Evolutionary conservation across 2,888 invertebrate species (phyloP), one percentile per base, ranked within the genome.

Genomic region (Pyralis farinalis): DNA sequence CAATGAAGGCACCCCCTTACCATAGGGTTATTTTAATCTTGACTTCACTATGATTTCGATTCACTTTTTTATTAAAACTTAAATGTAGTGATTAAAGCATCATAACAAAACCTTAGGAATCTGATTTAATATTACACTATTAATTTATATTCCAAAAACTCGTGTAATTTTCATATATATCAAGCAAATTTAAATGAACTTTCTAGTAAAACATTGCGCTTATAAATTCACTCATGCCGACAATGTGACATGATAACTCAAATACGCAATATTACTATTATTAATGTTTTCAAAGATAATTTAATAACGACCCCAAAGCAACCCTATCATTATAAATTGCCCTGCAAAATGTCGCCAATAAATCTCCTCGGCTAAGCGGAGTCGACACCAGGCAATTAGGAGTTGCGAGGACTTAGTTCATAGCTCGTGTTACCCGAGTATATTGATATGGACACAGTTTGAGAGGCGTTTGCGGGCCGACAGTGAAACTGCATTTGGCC

Each of bases 401-500:
- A 70, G 67, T 64, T 62, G 51, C 53, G 49, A 56, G 66, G 66
- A 74, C 69, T 70, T 71, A 63, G 62, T 67, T 60, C 58, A 58
- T 55, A 47, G 58, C 56, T 49, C 46, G 53, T 63, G 65, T 69
- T 65, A 69, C 58, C 57, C 65, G 56, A 47, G 54, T 62, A 51
- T 50, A 40, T 47, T 37, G 38, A 37, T 40, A 33, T 40, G 33
- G 42, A 35, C 43, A 34, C 44, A 41, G 64, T 67, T 66, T 50
- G 51, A 57, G 56, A 47, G 61, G 54, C 59, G 60, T 66, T 64
- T 63, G 69, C 63, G 59, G 56, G 51, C 53, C 61, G 70, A 83
- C 81, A 78, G 67, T 56, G 74, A 74, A 81, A 80, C 71, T 82
- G 80, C 84, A 85, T 84, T 84, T 78, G 73, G 71, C 55, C 63